Percentiles rank a stretch among this genome's conserved stretches.
Conservation (phyloP, 2,797 vertebrate species). For the Taenioides sp. region DNA sequence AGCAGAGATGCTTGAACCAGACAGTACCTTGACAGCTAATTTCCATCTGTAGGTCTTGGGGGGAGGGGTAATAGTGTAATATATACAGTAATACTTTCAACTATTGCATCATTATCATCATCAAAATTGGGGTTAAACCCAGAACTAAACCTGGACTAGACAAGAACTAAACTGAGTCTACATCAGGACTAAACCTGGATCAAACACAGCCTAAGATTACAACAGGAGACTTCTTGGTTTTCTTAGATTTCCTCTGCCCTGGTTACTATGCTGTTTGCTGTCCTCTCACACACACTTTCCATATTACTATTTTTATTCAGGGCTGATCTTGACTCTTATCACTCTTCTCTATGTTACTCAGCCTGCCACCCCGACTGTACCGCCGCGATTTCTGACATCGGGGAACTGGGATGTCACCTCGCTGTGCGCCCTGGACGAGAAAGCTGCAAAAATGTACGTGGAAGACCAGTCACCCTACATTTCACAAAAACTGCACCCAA, state of each 20-base stretch:
- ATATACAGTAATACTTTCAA: no score
- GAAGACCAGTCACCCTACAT: conserved; percentile 24
- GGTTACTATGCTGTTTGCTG: conserved; percentile 10
- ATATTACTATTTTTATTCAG: conserved; percentile 43
- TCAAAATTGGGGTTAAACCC: background rate
- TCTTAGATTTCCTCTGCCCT: background rate
- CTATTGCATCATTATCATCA: no score
- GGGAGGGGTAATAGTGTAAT: no score
- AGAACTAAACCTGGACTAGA: background rate
- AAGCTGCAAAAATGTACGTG: conserved; percentile 79
- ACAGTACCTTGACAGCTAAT: no score
- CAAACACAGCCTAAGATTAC: background rate
- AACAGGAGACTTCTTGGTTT: background rate
- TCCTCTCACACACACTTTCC: conserved; percentile 30
- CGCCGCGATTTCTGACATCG: conserved; percentile 83
- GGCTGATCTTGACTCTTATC: conserved; percentile 25
- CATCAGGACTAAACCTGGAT: no score
- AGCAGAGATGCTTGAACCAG: no score
- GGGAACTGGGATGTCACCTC: conserved; percentile 84
- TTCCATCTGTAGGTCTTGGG: no score
- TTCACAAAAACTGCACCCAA: conserved; percentile 9
- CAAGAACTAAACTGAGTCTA: no score
- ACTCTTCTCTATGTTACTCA: conserved; percentile 54
- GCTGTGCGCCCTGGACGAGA: conserved; percentile 80
- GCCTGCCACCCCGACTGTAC: conserved; percentile 72